phyloP scores from a whole-genome alignment of 2,113 vertebrate species.

The Sialia sialis region DNA sequence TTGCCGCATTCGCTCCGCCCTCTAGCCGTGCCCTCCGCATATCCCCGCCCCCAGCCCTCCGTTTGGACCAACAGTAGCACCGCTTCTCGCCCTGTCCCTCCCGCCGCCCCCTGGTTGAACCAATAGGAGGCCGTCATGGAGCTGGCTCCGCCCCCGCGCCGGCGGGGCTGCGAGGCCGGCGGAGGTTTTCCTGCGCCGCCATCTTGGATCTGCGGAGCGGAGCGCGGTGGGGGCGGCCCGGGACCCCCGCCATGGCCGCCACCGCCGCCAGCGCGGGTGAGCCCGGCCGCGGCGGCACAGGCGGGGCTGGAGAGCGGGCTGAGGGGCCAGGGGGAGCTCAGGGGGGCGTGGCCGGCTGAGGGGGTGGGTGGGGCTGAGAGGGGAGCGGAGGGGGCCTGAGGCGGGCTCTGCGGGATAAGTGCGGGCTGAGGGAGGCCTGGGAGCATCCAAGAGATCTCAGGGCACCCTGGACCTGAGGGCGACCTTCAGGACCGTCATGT shows the following conservation, averaged over 20 bases:
- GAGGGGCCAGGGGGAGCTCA: background rate
- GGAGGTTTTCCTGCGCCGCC: background rate
- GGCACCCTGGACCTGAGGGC: background rate
- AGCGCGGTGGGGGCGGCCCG: background rate
- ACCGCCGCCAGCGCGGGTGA: background rate
- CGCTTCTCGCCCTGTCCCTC: rapidly evolving
- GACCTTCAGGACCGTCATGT: rapidly evolving
- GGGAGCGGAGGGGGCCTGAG: too few species aligned
- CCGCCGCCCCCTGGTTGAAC: rapidly evolving
- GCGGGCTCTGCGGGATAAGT: background rate
- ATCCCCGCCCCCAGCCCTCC: rapidly evolving
- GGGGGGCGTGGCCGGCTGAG: too few species aligned
- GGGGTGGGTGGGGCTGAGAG: too few species aligned
- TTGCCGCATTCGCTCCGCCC: rapidly evolving
- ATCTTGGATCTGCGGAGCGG: background rate
- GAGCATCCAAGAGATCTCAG: background rate
- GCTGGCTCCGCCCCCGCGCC: background rate
- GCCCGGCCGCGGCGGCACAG: too few species aligned
- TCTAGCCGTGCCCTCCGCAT: rapidly evolving
- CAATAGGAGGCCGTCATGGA: background rate
- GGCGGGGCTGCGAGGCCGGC: background rate
- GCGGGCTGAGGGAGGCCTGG: background rate
- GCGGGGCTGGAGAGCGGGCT: too few species aligned
- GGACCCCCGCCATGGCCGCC: background rate
- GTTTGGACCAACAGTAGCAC: rapidly evolving